phyloP scores from a whole-genome alignment of 2,888 invertebrate species.

The Dasypolia templi region DNA sequence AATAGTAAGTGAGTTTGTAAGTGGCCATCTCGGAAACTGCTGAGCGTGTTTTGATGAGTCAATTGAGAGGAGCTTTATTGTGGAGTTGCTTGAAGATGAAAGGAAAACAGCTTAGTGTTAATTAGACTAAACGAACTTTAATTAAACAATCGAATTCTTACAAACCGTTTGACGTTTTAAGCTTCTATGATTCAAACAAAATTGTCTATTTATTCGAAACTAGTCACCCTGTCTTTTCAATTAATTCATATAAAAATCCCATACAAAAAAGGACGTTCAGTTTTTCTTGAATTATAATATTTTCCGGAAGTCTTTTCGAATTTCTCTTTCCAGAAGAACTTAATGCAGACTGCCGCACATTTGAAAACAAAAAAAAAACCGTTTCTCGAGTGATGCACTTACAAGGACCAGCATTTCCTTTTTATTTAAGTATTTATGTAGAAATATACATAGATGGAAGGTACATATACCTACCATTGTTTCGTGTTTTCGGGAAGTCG shows the following conservation, averaged over 20 bases:
- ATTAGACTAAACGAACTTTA: slow-evolving; percentile 14
- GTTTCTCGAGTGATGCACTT: neutral
- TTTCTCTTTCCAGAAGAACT: neutral
- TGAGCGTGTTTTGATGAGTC: slow-evolving; percentile 55
- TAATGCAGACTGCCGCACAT: neutral
- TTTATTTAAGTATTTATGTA: too few species aligned
- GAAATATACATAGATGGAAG: too few species aligned
- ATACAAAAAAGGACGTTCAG: neutral
- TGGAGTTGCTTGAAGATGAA: slow-evolving; percentile 34
- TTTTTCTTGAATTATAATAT: neutral
- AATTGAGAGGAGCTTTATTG: slow-evolving; percentile 45
- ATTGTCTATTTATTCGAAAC: neutral
- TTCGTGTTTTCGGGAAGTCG: neutral
- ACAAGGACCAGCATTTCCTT: neutral
- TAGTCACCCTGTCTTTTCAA: neutral
- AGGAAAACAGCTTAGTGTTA: slow-evolving; percentile 7
- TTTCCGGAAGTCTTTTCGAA: neutral
- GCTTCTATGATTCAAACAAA: neutral
- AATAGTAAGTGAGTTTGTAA: slow-evolving; percentile 40
- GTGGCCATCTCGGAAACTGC: slow-evolving; percentile 45
- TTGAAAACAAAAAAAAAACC: neutral
- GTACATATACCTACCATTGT: neutral
- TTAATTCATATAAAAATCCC: neutral
- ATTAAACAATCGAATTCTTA: neutral
- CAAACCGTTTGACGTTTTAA: neutral